These are phyloP conservation scores for Thumatha senex DNA, from an alignment of 2,888 invertebrate genomes.

Conservation along the genomic window DNA sequence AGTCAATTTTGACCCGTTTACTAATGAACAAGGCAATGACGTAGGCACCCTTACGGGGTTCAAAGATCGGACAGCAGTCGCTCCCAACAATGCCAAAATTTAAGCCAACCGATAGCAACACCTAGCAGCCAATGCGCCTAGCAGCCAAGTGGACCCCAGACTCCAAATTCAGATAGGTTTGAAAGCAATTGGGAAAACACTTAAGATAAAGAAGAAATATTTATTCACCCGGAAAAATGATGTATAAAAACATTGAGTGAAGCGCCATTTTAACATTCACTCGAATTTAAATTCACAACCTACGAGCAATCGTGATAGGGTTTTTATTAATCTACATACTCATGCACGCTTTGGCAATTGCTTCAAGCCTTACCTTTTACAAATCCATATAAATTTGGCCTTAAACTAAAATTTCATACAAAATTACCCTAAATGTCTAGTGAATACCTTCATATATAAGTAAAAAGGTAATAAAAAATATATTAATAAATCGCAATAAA, in stretches of 20 bases:
- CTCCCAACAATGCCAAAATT: no score
- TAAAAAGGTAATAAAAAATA: slow-evolving; percentile 1
- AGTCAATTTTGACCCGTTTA: no score
- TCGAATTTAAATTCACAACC: slow-evolving; percentile 25
- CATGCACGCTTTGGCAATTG: slow-evolving; percentile 27
- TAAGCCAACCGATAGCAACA: no score
- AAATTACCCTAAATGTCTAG: slow-evolving; percentile 19
- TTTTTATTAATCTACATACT: slow-evolving; percentile 45
- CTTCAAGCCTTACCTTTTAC: slow-evolving; percentile 3
- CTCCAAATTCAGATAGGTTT: no score
- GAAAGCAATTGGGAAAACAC: no score
- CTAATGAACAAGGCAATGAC: no score
- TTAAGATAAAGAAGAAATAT: no score
- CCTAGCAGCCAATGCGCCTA: no score
- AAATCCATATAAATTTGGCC: slow-evolving; percentile 26
- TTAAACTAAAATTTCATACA: slow-evolving; percentile 29
- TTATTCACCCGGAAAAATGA: no score
- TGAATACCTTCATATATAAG: slow-evolving; percentile 8
- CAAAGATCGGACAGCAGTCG: no score
- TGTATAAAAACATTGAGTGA: not conserved
- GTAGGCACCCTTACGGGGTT: no score
- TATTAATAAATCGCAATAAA: slow-evolving; percentile 20
- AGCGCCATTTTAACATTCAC: slow-evolving; percentile 38
- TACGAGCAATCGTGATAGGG: slow-evolving; percentile 36
- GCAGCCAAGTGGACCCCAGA: no score